Conservation (phyloP, 2,797 vertebrate species). For the Euthynnus affinis region DNA sequence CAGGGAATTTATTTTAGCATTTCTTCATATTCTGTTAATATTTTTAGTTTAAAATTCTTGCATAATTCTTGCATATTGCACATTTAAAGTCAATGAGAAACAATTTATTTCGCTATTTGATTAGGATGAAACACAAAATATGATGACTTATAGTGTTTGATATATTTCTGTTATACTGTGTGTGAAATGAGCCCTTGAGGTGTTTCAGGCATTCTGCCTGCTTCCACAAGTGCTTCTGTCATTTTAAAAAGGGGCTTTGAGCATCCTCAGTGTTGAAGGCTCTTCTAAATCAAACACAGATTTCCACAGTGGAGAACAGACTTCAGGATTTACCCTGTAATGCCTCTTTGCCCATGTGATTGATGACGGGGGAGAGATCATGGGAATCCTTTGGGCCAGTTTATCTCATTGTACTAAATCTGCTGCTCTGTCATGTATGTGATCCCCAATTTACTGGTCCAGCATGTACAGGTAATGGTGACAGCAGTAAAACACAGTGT, state of each 20-base stretch:
- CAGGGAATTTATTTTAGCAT: too few relatives aligned
- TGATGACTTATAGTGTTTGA: too few relatives aligned
- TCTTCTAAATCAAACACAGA: slow-evolving; percentile 45
- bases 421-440: not conserved
- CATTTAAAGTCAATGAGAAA: not conserved
- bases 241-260: slow-evolving; percentile 22
- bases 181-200: not conserved
- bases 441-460: not conserved
- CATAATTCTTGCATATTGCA: too few relatives aligned
- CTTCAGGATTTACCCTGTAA: slow-evolving; percentile 25
- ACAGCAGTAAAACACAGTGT: not conserved
- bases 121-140: too few relatives aligned
- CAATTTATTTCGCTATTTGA: too few relatives aligned
- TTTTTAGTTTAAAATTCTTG: too few relatives aligned
- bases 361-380: slow-evolving; percentile 32
- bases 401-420: slow-evolving; percentile 1
- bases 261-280: slow-evolving; percentile 16
- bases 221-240: not conserved
- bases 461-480: not conserved
- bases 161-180: too few relatives aligned
- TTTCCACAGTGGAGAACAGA: slow-evolving; percentile 42
- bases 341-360: slow-evolving; percentile 37
- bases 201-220: not conserved
- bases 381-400: slow-evolving; percentile 9
- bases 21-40: too few relatives aligned